Evolutionary conservation across 2,113 vertebrate genomes (phyloP), one percentile per base, ranked within the genome.

Genomic region (Proteles cristata): DNA sequence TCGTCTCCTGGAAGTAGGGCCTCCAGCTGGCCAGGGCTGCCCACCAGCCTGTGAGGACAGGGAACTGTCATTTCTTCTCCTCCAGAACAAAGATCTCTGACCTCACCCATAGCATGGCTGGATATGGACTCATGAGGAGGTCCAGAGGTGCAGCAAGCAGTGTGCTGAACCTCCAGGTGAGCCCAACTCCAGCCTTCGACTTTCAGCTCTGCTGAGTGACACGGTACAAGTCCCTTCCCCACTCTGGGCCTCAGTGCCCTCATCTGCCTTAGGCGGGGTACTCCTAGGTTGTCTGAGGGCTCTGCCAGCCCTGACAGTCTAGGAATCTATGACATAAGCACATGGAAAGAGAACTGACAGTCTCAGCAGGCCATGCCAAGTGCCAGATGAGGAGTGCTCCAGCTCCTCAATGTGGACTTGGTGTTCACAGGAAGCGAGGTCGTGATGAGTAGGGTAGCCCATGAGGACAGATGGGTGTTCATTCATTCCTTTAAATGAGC

Each of bases 301-400:
- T 90, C 23, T 92, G 55, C 63, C 63, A 35, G 53, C 66, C 68
- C 80, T 77, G 33, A 14, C 12, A 9, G 80, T 39, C 69, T 74
- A 68, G n/a, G 76, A 96, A 69, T 76, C 91, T 43, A 35, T 82
- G 89, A 82, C 82, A 66, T 81, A 88, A 96, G 55, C 81, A 71
- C 16, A 50, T 61, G 16, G 80, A n/a, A 86, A 21, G 61, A 94
- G 73, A 92, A 61, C 55, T 90, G 48, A 90, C 14, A 2, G 61
- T 93, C n/a, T 33, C n/a, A 25, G 39, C 33, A 80, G 50, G 28
- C 65, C 58, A 50, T 50, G 39, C 48, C 31, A 80, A 35, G 61
- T 25, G 25, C 33, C 87, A 81, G 66, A 77, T 85, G 61, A 61
- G 35, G 77, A 88, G 19, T 2, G 23, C 23, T 45, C 15, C 31